A percentile compares a stretch with the other conserved stretches of the same genome.
These are phyloP conservation scores for Setipinna tenuifilis DNA, from an alignment of 2,797 vertebrate species.

Conservation along the genomic window DNA sequence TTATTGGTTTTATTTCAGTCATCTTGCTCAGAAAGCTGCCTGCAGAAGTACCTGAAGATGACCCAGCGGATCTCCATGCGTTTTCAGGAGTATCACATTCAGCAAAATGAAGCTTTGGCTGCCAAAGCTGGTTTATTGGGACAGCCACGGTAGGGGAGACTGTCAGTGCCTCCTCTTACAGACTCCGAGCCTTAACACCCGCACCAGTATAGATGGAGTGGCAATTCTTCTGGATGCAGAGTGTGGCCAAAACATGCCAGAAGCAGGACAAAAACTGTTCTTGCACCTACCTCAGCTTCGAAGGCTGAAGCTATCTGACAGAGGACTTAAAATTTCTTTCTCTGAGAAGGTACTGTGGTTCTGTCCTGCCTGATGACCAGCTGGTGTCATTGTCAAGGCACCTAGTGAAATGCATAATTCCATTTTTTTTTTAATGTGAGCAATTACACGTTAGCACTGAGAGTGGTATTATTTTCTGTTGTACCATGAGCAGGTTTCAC, in stretches of 20 bases:
- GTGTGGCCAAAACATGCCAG: not conserved
- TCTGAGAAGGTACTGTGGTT: not conserved
- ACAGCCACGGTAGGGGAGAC: constrained; percentile 77
- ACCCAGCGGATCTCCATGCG: constrained; percentile 98
- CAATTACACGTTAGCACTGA: not conserved
- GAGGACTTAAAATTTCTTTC: not conserved
- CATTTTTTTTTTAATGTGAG: constrained; percentile 3
- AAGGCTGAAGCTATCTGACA: not conserved
- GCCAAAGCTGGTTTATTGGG: constrained; percentile 92
- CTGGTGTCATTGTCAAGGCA: constrained; percentile 12
- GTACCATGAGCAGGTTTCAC: not conserved
- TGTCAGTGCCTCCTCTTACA: not conserved
- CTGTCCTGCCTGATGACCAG: not conserved
- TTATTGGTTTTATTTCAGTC: constrained; percentile 67
- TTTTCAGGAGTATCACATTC: constrained; percentile 98
- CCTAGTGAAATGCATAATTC: not conserved
- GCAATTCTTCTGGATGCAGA: not conserved
- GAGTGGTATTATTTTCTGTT: not conserved
- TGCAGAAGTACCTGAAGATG: constrained; percentile 99
- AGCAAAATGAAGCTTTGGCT: constrained; percentile 97
- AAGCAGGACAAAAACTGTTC: not conserved
- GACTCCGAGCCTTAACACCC: constrained; percentile 13
- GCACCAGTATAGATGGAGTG: not conserved
- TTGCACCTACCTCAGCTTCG: not conserved
- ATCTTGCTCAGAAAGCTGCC: constrained; percentile 90